Percentiles rank a stretch among this genome's conserved stretches.
These are phyloP conservation scores for Clarias platycephalus DNA, from an alignment of 2,797 vertebrate genomes.

Conservation along the genomic window DNA sequence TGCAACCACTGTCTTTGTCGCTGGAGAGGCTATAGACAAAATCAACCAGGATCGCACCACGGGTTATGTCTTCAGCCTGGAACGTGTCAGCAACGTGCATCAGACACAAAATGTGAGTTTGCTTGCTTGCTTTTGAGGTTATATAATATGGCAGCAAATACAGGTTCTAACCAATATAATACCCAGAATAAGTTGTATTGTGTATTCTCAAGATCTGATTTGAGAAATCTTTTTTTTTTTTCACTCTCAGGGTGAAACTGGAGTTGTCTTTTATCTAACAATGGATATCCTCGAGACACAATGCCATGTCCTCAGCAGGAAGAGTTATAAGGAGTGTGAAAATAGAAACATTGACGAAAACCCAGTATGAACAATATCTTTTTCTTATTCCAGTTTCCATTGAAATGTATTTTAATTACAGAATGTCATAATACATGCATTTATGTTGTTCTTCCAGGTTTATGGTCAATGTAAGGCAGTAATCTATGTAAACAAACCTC, in stretches of 20 bases:
- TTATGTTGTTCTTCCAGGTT: constrained; percentile 60
- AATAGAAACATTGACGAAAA: background rate
- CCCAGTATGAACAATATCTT: constrained; percentile 59
- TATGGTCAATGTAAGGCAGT: constrained; percentile 75
- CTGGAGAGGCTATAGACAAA: constrained; percentile 62
- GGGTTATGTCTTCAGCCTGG: constrained; percentile 69
- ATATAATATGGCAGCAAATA: background rate
- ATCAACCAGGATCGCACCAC: constrained; percentile 71
- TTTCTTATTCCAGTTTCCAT: background rate
- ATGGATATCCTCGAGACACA: constrained; percentile 74
- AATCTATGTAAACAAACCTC: constrained; percentile 67
- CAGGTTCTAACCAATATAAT: background rate
- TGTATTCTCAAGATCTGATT: background rate
- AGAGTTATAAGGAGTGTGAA: constrained; percentile 62
- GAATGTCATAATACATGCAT: background rate
- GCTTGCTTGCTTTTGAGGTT: background rate
- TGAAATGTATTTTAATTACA: background rate
- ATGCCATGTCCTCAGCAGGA: constrained; percentile 71
- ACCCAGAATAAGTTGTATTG: background rate
- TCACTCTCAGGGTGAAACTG: constrained; percentile 45
- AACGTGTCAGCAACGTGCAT: constrained; percentile 69
- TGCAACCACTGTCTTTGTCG: constrained; percentile 40
- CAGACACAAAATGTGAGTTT: constrained; percentile 67
- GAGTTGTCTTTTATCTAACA: constrained; percentile 67
- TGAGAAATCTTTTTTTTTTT: background rate